Evolutionary conservation across 2,888 invertebrate species (phyloP).

Genomic region (Archaeoteleia sp.): DNA sequence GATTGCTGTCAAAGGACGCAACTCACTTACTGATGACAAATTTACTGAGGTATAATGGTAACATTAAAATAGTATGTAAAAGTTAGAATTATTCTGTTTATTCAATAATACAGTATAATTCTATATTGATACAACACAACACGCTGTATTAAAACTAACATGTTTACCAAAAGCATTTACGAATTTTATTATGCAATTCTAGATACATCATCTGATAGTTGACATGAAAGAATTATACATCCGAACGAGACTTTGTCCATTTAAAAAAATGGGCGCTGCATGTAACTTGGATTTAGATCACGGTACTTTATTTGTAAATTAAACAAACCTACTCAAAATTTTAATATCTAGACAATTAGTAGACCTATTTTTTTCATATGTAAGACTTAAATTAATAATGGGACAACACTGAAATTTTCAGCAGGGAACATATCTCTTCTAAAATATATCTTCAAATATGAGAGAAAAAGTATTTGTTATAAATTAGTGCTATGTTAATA

Average conservation of each 20-base stretch:
- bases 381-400: neutral
- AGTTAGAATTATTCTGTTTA: too few relatives aligned
- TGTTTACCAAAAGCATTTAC: too few relatives aligned
- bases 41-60: constrained; percentile 81
- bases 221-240: constrained; percentile 89
- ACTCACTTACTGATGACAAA: constrained; percentile 85
- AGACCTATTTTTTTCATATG: too few relatives aligned
- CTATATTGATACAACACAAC: too few relatives aligned
- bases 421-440: too few relatives aligned
- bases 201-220: constrained; percentile 83
- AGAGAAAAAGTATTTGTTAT: neutral
- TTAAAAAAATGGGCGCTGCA: constrained; percentile 72
- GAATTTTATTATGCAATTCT: constrained; percentile 56
- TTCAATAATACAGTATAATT: neutral
- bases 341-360: too few relatives aligned
- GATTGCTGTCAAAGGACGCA: constrained; percentile 83
- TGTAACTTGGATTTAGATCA: constrained; percentile 75
- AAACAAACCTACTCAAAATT: too few relatives aligned
- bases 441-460: too few relatives aligned
- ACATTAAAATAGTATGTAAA: too few relatives aligned
- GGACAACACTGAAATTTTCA: too few relatives aligned
- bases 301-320: too few relatives aligned
- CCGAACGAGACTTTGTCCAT: constrained; percentile 84
- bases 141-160: too few relatives aligned
- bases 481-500: neutral